Evolutionary conservation across 2,888 invertebrate species (phyloP).

Genomic region (Encarsia formosa): DNA sequence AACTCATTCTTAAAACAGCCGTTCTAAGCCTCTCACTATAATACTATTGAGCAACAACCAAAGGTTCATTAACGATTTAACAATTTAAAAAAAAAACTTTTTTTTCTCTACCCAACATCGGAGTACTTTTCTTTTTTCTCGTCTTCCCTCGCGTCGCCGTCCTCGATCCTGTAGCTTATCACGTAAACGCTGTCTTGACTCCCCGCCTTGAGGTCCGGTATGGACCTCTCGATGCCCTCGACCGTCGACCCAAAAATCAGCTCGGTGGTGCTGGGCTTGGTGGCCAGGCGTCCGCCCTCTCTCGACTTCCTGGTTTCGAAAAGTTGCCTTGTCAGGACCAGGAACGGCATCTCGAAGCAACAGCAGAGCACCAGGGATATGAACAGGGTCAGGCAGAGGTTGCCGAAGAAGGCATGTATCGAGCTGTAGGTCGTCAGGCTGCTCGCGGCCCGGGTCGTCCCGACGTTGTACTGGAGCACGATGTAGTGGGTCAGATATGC

Average conservation of each 20-base stretch:
- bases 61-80: too few relatives aligned
- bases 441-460: constrained; percentile 35
- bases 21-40: too few relatives aligned
- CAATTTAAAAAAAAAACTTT: too few relatives aligned
- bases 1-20: too few relatives aligned
- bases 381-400: constrained; percentile 36
- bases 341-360: constrained; percentile 44
- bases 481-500: constrained; percentile 46
- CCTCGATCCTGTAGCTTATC: too few relatives aligned
- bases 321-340: constrained; percentile 30
- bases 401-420: constrained; percentile 40
- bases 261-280: constrained; percentile 5
- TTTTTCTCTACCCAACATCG: too few relatives aligned
- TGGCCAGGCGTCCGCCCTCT: not conserved
- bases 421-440: constrained; percentile 32
- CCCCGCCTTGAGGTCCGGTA: constrained; percentile 27
- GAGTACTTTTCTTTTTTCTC: too few relatives aligned
- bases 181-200: constrained; percentile 21
- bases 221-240: constrained; percentile 33
- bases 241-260: constrained; percentile 27
- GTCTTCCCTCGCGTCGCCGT: too few relatives aligned
- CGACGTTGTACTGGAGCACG: constrained; percentile 38
- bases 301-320: constrained; percentile 3
- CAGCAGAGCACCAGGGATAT: constrained; percentile 36
- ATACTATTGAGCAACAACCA: too few relatives aligned